phyloP scores from a whole-genome alignment of 2,113 vertebrate species.

The Ptychochromis oligacanthus region DNA sequence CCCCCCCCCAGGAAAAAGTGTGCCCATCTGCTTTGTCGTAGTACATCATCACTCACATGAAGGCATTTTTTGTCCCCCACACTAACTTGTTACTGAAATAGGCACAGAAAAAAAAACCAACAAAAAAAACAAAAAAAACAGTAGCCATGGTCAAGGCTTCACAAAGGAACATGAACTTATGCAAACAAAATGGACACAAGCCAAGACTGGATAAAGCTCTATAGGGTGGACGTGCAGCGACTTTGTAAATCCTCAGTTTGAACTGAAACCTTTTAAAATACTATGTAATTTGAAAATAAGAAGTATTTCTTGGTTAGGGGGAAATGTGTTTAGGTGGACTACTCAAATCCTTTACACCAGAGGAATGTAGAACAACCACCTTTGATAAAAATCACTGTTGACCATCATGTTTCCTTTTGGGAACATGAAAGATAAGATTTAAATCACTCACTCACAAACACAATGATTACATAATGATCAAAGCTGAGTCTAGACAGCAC shows the following conservation, averaged over 20 bases:
- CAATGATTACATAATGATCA: constrained; percentile 1
- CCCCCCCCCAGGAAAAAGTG: not conserved
- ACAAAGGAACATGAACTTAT: not conserved
- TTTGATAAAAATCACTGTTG: not conserved
- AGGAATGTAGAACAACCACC: not conserved
- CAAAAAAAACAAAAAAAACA: too few relatives aligned
- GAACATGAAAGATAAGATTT: not conserved
- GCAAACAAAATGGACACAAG: not conserved
- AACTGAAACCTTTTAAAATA: not conserved
- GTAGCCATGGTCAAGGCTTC: not conserved
- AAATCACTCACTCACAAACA: not conserved
- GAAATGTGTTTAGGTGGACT: not conserved
- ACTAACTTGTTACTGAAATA: not conserved
- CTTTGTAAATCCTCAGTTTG: not conserved
- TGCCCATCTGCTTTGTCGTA: not conserved
- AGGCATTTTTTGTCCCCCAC: not conserved
- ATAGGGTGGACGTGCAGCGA: not conserved
- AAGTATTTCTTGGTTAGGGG: too few relatives aligned
- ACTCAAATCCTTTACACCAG: not conserved
- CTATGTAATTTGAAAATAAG: not conserved
- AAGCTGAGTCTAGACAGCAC: not conserved
- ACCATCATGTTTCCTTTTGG: not conserved
- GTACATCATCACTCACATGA: not conserved
- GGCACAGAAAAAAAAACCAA: too few relatives aligned
- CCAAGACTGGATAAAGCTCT: not conserved